Evolutionary conservation across 2,113 vertebrate species (phyloP), one percentile per base, ranked within the genome.

Genomic region (Xyliphius kryptos): DNA sequence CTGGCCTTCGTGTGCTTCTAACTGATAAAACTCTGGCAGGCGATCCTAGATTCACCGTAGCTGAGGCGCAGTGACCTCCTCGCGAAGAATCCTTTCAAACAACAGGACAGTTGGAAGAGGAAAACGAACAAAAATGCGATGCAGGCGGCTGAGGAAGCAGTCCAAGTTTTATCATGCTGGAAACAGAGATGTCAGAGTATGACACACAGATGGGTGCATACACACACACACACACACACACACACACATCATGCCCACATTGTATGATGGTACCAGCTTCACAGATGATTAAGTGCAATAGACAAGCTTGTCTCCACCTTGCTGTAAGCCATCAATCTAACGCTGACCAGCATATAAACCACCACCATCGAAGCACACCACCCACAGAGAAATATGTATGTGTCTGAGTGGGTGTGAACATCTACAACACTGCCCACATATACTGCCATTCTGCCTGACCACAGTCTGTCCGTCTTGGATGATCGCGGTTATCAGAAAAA

Each of bases 21-120:
- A 81, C 71, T 80, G 82, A 86, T 82, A 82, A 77, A 77, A 80
- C 75, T 66, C 74, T 76, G 78, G 70, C 68, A 65, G 77, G 71
- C 69, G 77, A 74, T 74, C 66, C 66, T 61, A 60, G 59, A 48
- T 51, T 57, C 70, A 72, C 71, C 73, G 81, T 73, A 41, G 50
- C 76, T 53, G 72, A 71, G 75, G 63, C 67, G 66, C 65, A 70
- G 46, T 81, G 66, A 83, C 80, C 77, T 84, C 80, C 78, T 74
- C 63, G 20, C 49, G 56, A 57, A 81, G 73, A 79, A 76, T 75
- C 32, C 38, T 74, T 78, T 72, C 64, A 69, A 66, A 74, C 52
- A 19, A 69, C 6, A 48, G 57, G 54, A 49, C 2, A 26, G 22
- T 60, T 60, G 57, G 66, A 64, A 43, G 44, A 55, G 49, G 3